These are phyloP conservation scores for Limnephilus auricula DNA, from an alignment of 2,888 invertebrate genomes.

Conservation along the genomic window DNA sequence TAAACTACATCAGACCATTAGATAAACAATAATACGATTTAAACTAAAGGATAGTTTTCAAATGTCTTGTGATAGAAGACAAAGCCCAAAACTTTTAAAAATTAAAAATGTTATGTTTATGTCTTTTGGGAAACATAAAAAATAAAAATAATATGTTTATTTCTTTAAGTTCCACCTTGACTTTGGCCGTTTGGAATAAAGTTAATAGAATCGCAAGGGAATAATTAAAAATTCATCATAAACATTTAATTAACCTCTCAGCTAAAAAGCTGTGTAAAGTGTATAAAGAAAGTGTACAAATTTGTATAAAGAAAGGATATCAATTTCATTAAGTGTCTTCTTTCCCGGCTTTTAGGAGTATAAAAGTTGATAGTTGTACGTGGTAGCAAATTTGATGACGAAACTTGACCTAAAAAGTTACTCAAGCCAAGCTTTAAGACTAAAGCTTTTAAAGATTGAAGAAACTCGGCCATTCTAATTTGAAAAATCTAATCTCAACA, in stretches of 20 bases:
- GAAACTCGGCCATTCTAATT: constrained; percentile 21
- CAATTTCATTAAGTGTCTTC: neutral
- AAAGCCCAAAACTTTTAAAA: neutral
- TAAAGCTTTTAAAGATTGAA: neutral
- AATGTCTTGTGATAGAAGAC: neutral
- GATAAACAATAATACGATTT: neutral
- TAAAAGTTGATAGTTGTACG: constrained; percentile 30
- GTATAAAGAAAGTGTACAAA: constrained; percentile 7
- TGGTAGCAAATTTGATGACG: constrained; percentile 28
- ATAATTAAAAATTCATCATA: neutral
- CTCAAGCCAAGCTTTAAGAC: neutral
- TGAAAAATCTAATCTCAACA: constrained; percentile 39
- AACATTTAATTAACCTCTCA: constrained; percentile 19
- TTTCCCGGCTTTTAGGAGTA: neutral
- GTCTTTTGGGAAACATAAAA: neutral
- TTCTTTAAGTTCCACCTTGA: constrained; percentile 12
- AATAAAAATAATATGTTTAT: constrained; percentile 11
- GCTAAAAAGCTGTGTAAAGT: neutral
- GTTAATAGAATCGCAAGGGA: neutral
- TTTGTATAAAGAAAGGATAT: constrained; percentile 21
- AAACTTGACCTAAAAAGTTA: neutral
- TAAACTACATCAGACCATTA: neutral
- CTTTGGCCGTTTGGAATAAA: neutral
- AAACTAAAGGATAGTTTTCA: neutral
- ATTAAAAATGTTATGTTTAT: neutral